Percentiles rank a stretch among this genome's conserved stretches.
phyloP scores from a whole-genome alignment of 2,113 vertebrate genomes.

The Rhipidura dahli region DNA sequence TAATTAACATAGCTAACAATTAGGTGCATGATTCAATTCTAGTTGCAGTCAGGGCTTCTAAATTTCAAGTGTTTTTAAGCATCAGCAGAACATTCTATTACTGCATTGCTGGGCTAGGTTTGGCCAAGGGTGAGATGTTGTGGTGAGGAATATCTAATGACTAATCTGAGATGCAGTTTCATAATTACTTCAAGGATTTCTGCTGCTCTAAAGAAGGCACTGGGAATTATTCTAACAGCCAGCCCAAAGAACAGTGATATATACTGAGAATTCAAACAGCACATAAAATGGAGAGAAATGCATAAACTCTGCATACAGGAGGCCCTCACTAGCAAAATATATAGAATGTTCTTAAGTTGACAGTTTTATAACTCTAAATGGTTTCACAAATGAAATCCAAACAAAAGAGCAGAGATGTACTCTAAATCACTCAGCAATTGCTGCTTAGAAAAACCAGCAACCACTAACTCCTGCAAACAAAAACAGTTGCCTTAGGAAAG shows the following conservation, averaged over 20 bases:
- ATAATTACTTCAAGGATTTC: not conserved
- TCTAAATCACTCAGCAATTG: slow-evolving; percentile 57
- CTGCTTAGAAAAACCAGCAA: slow-evolving; percentile 34
- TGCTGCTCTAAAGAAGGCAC: not conserved
- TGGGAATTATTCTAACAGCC: not conserved
- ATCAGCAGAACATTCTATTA: not conserved
- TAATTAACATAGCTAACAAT: not conserved
- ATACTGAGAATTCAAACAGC: not conserved
- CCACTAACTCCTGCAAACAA: slow-evolving; percentile 25
- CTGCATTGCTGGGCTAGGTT: not conserved
- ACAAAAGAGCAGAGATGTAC: slow-evolving; percentile 28
- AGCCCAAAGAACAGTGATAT: not conserved
- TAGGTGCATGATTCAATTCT: not conserved
- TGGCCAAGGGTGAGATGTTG: not conserved
- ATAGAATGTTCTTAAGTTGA: slow-evolving; percentile 35
- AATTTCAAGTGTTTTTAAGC: not conserved
- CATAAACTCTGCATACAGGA: not conserved
- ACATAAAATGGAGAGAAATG: not conserved
- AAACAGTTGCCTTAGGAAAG: not conserved
- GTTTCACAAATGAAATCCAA: slow-evolving; percentile 52
- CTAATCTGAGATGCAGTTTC: not conserved
- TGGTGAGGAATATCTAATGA: not conserved
- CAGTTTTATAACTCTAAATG: slow-evolving; percentile 56
- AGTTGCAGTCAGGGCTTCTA: not conserved
- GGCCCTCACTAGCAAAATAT: not conserved